phyloP scores from a whole-genome alignment of 2,888 invertebrate species.

The Minunthozetes semirufus region DNA sequence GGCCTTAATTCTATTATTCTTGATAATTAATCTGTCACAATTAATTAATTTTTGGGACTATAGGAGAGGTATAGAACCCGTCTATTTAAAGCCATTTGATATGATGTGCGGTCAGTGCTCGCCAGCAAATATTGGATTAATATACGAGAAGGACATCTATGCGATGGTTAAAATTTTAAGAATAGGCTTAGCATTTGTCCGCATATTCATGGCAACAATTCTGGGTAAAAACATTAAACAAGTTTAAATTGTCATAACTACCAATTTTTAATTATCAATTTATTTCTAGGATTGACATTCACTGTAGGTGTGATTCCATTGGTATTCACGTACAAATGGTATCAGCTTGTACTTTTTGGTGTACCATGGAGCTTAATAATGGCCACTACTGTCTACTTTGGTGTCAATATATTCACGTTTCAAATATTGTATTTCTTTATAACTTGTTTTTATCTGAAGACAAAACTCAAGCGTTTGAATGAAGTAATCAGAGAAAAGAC shows the following conservation, averaged over 20 bases:
- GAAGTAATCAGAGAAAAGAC: background rate
- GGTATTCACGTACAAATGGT: background rate
- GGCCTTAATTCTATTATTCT: background rate
- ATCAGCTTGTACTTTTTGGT: background rate
- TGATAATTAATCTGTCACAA: background rate
- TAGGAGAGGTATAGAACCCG: background rate
- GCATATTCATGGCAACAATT: too few relatives aligned
- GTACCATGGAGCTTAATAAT: background rate
- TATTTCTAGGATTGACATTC: too few relatives aligned
- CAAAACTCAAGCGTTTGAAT: background rate
- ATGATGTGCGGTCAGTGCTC: background rate
- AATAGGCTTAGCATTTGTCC: background rate
- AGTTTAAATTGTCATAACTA: too few relatives aligned
- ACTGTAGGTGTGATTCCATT: background rate
- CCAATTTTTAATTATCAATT: too few relatives aligned
- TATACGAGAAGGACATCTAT: background rate
- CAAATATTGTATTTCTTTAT: background rate
- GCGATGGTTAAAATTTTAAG: background rate
- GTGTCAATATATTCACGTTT: background rate
- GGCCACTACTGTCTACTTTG: background rate
- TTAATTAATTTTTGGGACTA: background rate
- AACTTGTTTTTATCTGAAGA: background rate
- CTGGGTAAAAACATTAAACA: too few relatives aligned
- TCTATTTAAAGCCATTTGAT: background rate
- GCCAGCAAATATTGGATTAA: background rate